These are phyloP conservation scores for Ptiloglossa arizonensis DNA, from an alignment of 1,140 invertebrate species.

Conservation along the genomic window DNA sequence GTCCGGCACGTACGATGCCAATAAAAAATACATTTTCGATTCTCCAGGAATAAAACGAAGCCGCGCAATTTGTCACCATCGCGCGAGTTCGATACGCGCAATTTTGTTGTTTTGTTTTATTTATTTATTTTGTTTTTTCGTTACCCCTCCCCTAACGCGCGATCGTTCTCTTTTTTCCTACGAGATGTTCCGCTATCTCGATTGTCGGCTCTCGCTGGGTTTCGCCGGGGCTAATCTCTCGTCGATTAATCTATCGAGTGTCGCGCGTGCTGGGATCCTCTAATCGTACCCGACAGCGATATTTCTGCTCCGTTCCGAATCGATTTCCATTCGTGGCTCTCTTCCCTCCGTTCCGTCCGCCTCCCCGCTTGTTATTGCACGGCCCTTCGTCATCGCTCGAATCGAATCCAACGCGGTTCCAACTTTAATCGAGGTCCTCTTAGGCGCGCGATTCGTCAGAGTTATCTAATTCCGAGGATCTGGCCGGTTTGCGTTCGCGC, in stretches of 20 bases:
- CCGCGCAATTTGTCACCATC: conserved; percentile 57
- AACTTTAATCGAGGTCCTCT: background rate
- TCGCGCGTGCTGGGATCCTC: conserved; percentile 18
- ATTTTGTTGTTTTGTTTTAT: no score
- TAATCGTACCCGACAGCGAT: conserved; percentile 40
- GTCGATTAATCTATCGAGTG: conserved; percentile 58
- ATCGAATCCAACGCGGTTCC: background rate
- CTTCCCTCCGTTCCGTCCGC: no score
- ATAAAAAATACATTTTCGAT: conserved; percentile 57
- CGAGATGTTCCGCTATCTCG: conserved; percentile 51
- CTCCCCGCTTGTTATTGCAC: conserved; percentile 28
- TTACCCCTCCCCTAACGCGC: background rate
- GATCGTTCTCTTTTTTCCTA: background rate
- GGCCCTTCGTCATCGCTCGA: conserved; percentile 6
- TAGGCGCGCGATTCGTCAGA: background rate
- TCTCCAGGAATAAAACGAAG: conserved; percentile 55
- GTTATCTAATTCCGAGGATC: background rate
- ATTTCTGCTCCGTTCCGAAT: conserved; percentile 36
- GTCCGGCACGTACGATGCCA: conserved; percentile 19
- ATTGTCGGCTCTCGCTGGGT: conserved; percentile 45
- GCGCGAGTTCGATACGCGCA: conserved; percentile 44
- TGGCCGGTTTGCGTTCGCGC: no score
- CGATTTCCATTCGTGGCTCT: conserved; percentile 34
- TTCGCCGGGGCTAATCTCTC: conserved; percentile 52
- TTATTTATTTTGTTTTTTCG: no score